Conservation (phyloP, 2,888 invertebrate genomes). For the Perizoma affinitatum region DNA sequence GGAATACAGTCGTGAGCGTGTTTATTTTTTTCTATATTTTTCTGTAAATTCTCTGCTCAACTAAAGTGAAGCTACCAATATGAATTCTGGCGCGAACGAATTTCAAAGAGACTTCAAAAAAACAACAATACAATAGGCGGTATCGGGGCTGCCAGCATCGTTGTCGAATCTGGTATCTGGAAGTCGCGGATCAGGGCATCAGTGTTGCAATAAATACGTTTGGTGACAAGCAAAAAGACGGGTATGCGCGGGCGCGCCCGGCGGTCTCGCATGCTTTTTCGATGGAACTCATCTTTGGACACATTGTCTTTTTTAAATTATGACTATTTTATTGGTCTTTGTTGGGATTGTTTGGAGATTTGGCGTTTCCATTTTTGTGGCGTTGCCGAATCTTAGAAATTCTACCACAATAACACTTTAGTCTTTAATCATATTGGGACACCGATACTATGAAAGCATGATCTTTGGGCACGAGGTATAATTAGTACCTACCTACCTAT, state of each 20-base stretch:
- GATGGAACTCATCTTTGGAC: slow-evolving; percentile 63
- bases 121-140: slow-evolving; percentile 71
- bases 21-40: background rate
- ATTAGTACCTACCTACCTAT: too few relatives aligned
- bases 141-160: slow-evolving; percentile 68
- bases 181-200: slow-evolving; percentile 54
- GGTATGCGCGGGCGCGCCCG: slow-evolving; percentile 71
- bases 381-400: background rate
- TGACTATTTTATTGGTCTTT: slow-evolving; percentile 45
- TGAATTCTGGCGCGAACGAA: slow-evolving; percentile 65
- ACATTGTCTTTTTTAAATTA: slow-evolving; percentile 45
- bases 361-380: slow-evolving; percentile 14
- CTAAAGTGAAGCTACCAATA: slow-evolving; percentile 57
- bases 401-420: background rate
- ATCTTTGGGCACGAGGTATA: too few relatives aligned
- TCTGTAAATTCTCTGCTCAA: background rate
- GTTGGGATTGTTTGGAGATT: slow-evolving; percentile 21
- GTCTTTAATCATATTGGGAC: background rate
- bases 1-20: too few relatives aligned
- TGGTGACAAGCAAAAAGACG: slow-evolving; percentile 71
- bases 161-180: slow-evolving; percentile 73
- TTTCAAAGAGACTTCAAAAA: slow-evolving; percentile 57
- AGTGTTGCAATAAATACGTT: slow-evolving; percentile 78
- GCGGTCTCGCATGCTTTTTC: slow-evolving; percentile 72
- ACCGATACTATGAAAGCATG: too few relatives aligned